A percentile compares a stretch with the other conserved stretches of the same genome.
Evolutionary conservation across 2,797 vertebrate genomes (phyloP).

Genomic region (Protosalanx chinensis): DNA sequence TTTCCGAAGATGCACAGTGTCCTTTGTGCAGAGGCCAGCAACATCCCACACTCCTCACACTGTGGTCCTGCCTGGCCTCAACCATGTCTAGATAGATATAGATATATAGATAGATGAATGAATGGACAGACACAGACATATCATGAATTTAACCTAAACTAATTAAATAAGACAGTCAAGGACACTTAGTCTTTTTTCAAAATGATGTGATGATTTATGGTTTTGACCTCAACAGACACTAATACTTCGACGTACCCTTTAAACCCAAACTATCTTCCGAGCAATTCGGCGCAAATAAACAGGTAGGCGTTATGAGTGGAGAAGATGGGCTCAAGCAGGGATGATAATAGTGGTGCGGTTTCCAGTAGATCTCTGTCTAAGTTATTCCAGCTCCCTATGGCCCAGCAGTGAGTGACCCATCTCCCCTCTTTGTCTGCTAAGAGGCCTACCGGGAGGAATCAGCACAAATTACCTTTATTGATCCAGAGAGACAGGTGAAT

Average conservation of each 20-base stretch:
- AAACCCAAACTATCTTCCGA: no score
- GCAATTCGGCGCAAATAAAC: no score
- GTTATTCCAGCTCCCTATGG: slow-evolving; percentile 72
- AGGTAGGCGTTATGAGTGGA: slow-evolving; percentile 50
- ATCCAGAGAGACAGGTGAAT: slow-evolving; percentile 76
- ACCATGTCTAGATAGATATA: neutral
- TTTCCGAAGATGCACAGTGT: slow-evolving; percentile 61
- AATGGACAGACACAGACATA: neutral
- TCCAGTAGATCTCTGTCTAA: slow-evolving; percentile 51
- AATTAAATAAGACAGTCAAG: no score
- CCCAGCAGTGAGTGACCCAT: slow-evolving; percentile 70
- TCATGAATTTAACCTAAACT: neutral
- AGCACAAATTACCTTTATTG: slow-evolving; percentile 77
- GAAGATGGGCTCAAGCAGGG: slow-evolving; percentile 61
- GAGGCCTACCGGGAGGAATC: slow-evolving; percentile 75
- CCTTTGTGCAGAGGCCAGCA: slow-evolving; percentile 57
- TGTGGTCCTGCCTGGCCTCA: neutral
- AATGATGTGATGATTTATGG: slow-evolving; percentile 45
- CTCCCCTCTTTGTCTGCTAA: slow-evolving; percentile 72
- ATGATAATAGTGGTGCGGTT: slow-evolving; percentile 66
- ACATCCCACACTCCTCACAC: slow-evolving; percentile 15
- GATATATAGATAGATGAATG: neutral
- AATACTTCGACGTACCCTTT: no score
- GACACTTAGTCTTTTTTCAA: no score
- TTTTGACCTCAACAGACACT: slow-evolving; percentile 41